Conservation (phyloP, 92 coral and sea anemone genomes). For the Galaxea fascicularis region DNA sequence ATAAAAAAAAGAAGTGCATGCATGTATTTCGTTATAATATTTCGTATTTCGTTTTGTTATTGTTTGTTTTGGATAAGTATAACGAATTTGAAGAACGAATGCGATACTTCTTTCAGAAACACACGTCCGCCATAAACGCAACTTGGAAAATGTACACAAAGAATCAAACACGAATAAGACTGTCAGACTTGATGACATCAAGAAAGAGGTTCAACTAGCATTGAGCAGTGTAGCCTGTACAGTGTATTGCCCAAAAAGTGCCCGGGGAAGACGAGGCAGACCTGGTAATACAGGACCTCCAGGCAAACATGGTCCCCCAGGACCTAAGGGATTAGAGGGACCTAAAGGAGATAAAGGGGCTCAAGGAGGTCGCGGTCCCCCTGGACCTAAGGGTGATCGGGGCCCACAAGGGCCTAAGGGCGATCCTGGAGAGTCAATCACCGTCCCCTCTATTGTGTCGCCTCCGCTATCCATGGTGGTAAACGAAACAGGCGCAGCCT, state of each 20-base stretch:
- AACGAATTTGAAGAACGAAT: background rate
- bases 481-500: slow-evolving; percentile 46
- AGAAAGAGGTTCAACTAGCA: slow-evolving; percentile 3
- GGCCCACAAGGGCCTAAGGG: slow-evolving; percentile 77
- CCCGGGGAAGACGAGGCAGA: slow-evolving; percentile 42
- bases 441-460: slow-evolving; percentile 60
- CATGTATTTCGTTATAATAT: too few relatives aligned
- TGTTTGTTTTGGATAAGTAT: background rate
- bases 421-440: slow-evolving; percentile 65
- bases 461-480: slow-evolving; percentile 52
- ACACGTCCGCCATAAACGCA: slow-evolving; percentile 67
- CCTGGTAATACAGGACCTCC: slow-evolving; percentile 41
- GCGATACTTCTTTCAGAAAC: slow-evolving; percentile 1
- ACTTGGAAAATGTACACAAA: slow-evolving; percentile 3
- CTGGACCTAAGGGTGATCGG: slow-evolving; percentile 67
- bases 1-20: too few relatives aligned
- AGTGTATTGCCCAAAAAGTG: background rate
- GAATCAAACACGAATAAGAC: background rate
- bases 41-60: background rate
- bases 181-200: background rate
- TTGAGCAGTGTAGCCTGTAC: slow-evolving; percentile 1
- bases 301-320: slow-evolving; percentile 52
- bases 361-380: slow-evolving; percentile 51
- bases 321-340: slow-evolving; percentile 59
- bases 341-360: slow-evolving; percentile 36